Base-by-base conservation (phyloP, 2,113 vertebrate genomes). In the Platichthys flesus region DNA sequence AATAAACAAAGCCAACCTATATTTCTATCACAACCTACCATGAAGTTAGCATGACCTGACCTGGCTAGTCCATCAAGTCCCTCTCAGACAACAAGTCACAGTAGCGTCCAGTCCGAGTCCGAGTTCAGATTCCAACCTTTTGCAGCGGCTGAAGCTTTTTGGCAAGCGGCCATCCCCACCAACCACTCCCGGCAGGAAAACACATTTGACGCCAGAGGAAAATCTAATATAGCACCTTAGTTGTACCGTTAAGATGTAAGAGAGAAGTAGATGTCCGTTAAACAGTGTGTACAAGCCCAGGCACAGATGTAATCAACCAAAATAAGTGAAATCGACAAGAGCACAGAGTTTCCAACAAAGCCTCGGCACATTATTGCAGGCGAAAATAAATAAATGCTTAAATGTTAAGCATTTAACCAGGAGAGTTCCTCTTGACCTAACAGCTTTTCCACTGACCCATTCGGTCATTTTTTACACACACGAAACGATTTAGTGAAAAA, bases 401-500 rank as follows among this genome's bases (percentile, higher is more conserved):
- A 57, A 52, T 60, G 45, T 76, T 26, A 28, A 67, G 37, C 66
- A 28, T 72, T 23, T 63, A 15, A 59, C 10, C 24, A 9, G 26
- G 40, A 51, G 55, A 45, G 51, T 67, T 76, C 0, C 0, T 49
- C 18, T 20, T 59, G n/a, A 10, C 76, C 24, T 47, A 4, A 62
- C 23, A 35, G 9, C 75, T 76, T 71, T 70, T 55, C 55, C 51
- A 56, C 37, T 24, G 52, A 59, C 45, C 56, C 0, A 67, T 54
- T 18, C 1, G 24, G 51, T 35, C 1, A 31, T 60, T 40, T 49
- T 61, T 40, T 40, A 7, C 14, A 40, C 69, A 63, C n/a, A 63
- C 31, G 13, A 20, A 74, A 79, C 26, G 16, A 58, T 68, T 84
- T 60, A 8, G 57, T 28, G 67, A 65, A 66, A 74, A 79, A 84